phyloP scores from a whole-genome alignment of 2,888 invertebrate species.

The Tachina lurida region DNA sequence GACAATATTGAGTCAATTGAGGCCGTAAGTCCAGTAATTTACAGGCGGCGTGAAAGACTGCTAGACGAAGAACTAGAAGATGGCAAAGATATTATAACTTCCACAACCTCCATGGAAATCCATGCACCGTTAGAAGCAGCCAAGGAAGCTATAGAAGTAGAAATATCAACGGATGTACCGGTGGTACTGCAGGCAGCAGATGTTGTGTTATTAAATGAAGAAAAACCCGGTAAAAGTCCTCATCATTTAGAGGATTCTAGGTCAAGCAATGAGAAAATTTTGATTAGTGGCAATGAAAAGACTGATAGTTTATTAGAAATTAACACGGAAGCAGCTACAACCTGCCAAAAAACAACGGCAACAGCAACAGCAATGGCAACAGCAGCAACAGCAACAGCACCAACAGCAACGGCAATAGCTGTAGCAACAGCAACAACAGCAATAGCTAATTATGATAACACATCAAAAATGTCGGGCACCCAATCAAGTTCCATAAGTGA shows the following conservation, averaged over 20 bases:
- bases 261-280: slow-evolving; percentile 3
- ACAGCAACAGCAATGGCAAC: slow-evolving; percentile 14
- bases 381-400: slow-evolving; percentile 11
- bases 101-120: slow-evolving; percentile 75
- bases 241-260: background rate
- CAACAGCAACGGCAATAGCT: slow-evolving; percentile 24
- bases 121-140: slow-evolving; percentile 48
- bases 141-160: slow-evolving; percentile 45
- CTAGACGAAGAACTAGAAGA: slow-evolving; percentile 83
- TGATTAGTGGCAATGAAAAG: slow-evolving; percentile 68
- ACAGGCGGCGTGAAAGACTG: slow-evolving; percentile 85
- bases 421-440: slow-evolving; percentile 18
- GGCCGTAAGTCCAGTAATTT: slow-evolving; percentile 88
- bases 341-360: slow-evolving; percentile 44
- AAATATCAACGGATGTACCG: background rate
- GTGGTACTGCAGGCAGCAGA: background rate
- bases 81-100: slow-evolving; percentile 82
- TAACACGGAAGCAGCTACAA: slow-evolving; percentile 44
- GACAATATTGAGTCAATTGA: slow-evolving; percentile 88
- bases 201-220: background rate
- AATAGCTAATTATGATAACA: slow-evolving; percentile 67
- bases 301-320: slow-evolving; percentile 74
- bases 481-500: slow-evolving; percentile 81
- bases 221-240: background rate
- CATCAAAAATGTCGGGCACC: slow-evolving; percentile 79